Evolutionary conservation across 1,140 invertebrate species (phyloP), one percentile per base, ranked within the genome.

Genomic region (Bilobella aurantiaca): DNA sequence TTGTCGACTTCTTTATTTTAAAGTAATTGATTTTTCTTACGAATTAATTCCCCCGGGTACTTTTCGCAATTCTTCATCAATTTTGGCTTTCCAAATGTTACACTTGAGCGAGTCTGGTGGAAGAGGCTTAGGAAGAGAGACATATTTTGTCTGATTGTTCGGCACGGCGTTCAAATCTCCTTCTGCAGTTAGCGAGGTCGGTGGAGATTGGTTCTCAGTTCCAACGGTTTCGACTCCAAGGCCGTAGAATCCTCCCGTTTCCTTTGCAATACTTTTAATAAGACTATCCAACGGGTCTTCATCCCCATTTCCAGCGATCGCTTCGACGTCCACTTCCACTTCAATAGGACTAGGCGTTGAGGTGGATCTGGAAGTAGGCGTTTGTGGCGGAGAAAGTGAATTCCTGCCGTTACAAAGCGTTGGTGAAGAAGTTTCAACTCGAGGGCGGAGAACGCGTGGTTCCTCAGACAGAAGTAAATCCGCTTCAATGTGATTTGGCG

Each of bases 71-170:
- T 84, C 82, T 72, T 85, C 83, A 73, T 76, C 75, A 12, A 71
- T 68, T 62, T 74, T 75, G 8, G 75, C 91, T 82, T 96, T 96
- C 32, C 94, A 78, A 75, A 96, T 95, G 80, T 96, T 96, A 78
- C 91, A 95, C 79, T 96, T 96, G 56, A 95, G 83, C 73, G 93
- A 88, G 66, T 92, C 90, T 1, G 89, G 87, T 34, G 90, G 90
- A 34, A 94, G 81, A 14, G 85, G 84, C 71, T 84, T 83, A 29
- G 82, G 75, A 74, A 58, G 75, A 67, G 60, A 73, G 73, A 69
- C 75, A 75, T 69, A 79, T 76, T 66, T 80, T 70, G 74, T 74
- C 69, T 82, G 80, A 65, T 83, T 82, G 71, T 83, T 82, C 37
- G 79, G 77, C 58, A 80, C 75, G 32, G 73, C 29, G 74, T 72